Base-by-base conservation (phyloP, 2,113 vertebrate genomes). In the Coptodon bakossiorum region DNA sequence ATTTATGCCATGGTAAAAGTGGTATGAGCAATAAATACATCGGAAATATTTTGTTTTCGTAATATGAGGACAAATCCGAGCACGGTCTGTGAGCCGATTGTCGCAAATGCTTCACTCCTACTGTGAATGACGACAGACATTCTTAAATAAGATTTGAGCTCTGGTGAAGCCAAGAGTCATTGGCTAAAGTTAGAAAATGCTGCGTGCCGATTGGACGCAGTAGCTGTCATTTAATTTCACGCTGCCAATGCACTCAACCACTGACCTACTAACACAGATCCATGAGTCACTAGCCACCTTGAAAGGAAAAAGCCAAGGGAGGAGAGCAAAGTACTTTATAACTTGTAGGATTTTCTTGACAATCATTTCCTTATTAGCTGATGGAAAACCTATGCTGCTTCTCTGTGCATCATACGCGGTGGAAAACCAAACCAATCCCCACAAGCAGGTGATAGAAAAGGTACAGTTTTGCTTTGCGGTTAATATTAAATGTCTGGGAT, bases 241-340 rank as follows among this genome's bases (percentile, higher is more conserved):
- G 68, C 94, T 95, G 82, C 94, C 94, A 96, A 96, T 96, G 85
- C 93, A 82, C 68, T 95, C 91, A 88, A 90, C 89, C 91, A 90
- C 89, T 98, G 98, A 99, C 98, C 98, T 97, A 98, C 98, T 98
- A 98, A 98, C 98, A 99, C 97, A 98, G 94, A 98, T 98, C 97
- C 96, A 94, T 95, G 97, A 96, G 93, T 95, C 95, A 90, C 96
- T 11, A 27, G 83, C 89, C 76, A 90, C 89, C 93, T 94, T 95
- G 84, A 85, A 81, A 92, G 93, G 94, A 83, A 92, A 89, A 87
- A 85, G 45, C 87, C 71, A 22, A 19, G 79, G 89, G 87, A 93
- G 90, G 80, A 89, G 52, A 90, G 82, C 76, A 45, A 68, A 82
- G 13, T 53, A 14, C 83, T 68, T 40, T 24, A 14, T 19, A 40